These are phyloP conservation scores for Conus ventricosus DNA, from an alignment of 1,140 invertebrate genomes.

Conservation along the genomic window DNA sequence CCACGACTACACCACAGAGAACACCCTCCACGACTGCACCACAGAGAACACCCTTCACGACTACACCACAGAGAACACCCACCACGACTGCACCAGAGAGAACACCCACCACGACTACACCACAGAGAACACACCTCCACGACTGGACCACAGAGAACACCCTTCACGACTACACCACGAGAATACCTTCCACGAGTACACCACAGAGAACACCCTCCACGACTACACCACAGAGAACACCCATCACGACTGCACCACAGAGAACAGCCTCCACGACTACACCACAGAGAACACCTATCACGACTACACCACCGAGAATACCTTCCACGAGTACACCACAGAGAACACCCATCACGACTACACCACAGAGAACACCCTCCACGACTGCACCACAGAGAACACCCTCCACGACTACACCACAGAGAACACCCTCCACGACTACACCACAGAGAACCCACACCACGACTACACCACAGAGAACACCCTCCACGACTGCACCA, in stretches of 20 bases:
- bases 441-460: too few relatives aligned
- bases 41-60: not conserved
- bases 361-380: not conserved
- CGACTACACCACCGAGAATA: not conserved
- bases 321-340: too few relatives aligned
- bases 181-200: too few relatives aligned
- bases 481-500: not conserved
- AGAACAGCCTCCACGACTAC: not conserved
- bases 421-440: not conserved
- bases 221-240: not conserved
- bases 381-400: not conserved
- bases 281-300: not conserved
- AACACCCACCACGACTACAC: too few relatives aligned
- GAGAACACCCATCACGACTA: too few relatives aligned
- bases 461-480: too few relatives aligned
- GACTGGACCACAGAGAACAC: not conserved
- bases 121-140: not conserved
- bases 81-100: not conserved
- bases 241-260: not conserved
- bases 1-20: too few relatives aligned
- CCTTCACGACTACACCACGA: not conserved
- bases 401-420: not conserved
- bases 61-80: not conserved
- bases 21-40: not conserved
- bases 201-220: not conserved